Conservation (phyloP, 2,888 invertebrate species). For the Metopia argyrocephala region DNA sequence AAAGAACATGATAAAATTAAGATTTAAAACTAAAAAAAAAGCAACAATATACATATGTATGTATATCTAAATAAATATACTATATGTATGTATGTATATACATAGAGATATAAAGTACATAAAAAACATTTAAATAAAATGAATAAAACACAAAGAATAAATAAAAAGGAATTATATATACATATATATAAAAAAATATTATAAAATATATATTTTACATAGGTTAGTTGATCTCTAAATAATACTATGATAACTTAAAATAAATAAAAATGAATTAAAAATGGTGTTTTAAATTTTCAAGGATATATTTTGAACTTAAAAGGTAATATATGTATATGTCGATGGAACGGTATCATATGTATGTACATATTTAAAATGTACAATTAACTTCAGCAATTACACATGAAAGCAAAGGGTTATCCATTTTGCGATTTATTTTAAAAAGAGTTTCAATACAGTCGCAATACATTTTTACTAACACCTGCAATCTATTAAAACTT, state of each 20-base stretch:
- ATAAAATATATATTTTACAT: constrained; percentile 53
- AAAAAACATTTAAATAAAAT: constrained; percentile 42
- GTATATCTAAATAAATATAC: background rate
- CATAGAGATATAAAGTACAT: constrained; percentile 5
- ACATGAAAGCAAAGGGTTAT: no score
- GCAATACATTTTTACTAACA: no score
- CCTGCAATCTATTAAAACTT: no score
- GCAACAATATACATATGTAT: constrained; percentile 7
- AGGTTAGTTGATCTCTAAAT: constrained; percentile 67
- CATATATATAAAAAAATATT: constrained; percentile 18
- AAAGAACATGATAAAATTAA: constrained; percentile 2
- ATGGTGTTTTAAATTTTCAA: constrained; percentile 15
- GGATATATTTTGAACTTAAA: background rate
- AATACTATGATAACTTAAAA: constrained; percentile 54
- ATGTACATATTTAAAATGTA: no score
- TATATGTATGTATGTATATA: constrained; percentile 12
- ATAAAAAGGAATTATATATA: no score
- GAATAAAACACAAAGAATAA: no score
- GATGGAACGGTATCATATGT: no score
- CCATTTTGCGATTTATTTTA: no score
- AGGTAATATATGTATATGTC: background rate
- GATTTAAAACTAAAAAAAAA: background rate
- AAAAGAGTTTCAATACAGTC: no score
- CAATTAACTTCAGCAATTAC: no score
- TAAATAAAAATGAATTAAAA: constrained; percentile 40